Evolutionary conservation across 23 tunicate species (phyloP), one percentile per base, ranked within the genome.

Genomic region (Styela plicata): DNA sequence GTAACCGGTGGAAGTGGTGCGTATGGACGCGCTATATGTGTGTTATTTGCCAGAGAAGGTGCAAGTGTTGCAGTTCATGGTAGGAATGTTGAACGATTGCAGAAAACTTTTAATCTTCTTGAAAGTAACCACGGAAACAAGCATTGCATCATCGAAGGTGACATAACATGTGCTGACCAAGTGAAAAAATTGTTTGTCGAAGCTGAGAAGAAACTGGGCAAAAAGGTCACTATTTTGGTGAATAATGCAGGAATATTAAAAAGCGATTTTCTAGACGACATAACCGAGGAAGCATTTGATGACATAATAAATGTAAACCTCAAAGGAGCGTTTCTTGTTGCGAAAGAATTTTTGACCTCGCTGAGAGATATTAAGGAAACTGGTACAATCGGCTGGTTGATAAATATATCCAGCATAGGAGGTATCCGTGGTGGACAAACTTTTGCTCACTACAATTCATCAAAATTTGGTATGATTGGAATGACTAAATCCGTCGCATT

Each of bases 381-480:
- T n/a, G 85, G 70, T 5, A 83, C 73, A 21, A 28, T 78, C 29
- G 31, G 73, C 10, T 29, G 73, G 16, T 29, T 68, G 73, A 29
- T 91, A 22, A 91, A 91, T 34, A 83, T 86, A 17, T 86, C 94
- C 52, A 89, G 94, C 67, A 85, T 89, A 31, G 79, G 70, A 1
- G 94, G 88, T 33, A 78, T 84, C 24, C 24, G 24, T 24, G 73
- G 73, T 23, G 24, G 24, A 13, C n/a, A 13, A 23, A 13, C 20
- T 24, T 23, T 23, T 21, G n/a, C 31, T 5, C 83, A 91, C 64
- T 91, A 91, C 73, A 88, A 88, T 28, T 91, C 97, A 57, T 86
- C 97, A 10, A 91, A 91, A 83, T 87, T 87, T 1, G 91, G 91
- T 52, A 91, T 91, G 24, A 82, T 86, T 24, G 87, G 85, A 1